Percentiles rank a stretch among this genome's conserved stretches.
These are phyloP conservation scores for Cebidichthys violaceus DNA, from an alignment of 2,113 vertebrate genomes.

Conservation along the genomic window DNA sequence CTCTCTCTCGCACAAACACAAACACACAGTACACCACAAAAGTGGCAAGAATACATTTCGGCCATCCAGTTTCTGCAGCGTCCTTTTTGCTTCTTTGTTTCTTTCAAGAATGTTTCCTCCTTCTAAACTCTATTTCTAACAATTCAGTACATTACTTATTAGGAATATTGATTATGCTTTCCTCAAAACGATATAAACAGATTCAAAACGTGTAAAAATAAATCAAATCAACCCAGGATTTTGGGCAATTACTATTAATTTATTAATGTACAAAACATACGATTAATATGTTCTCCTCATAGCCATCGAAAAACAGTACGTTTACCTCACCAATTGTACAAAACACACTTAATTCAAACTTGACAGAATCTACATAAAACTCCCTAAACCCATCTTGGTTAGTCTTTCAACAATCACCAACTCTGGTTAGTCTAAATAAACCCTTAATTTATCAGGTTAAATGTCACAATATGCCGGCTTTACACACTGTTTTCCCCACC, in stretches of 20 bases:
- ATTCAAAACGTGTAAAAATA: not conserved
- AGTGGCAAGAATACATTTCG: not conserved
- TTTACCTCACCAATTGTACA: not conserved
- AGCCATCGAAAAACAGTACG: not conserved
- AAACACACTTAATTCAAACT: not conserved
- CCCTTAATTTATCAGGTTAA: no score
- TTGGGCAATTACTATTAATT: not conserved
- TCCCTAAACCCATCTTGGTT: no score
- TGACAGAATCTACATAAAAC: not conserved
- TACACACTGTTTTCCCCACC: not conserved
- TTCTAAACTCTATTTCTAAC: not conserved
- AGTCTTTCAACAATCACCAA: not conserved
- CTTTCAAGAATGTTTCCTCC: not conserved
- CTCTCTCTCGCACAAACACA: not conserved
- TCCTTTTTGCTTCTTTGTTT: not conserved
- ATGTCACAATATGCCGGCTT: no score
- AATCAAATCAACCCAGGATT: not conserved
- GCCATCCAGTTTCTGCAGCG: constrained; percentile 6
- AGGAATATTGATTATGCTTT: not conserved
- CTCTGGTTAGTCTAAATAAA: not conserved
- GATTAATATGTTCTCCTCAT: not conserved
- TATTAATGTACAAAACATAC: not conserved
- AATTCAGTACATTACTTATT: not conserved
- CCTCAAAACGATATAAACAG: not conserved
- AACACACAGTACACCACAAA: constrained; percentile 7